Base-by-base conservation (phyloP, 1,140 invertebrate species). In the Drosophila simulans region DNA sequence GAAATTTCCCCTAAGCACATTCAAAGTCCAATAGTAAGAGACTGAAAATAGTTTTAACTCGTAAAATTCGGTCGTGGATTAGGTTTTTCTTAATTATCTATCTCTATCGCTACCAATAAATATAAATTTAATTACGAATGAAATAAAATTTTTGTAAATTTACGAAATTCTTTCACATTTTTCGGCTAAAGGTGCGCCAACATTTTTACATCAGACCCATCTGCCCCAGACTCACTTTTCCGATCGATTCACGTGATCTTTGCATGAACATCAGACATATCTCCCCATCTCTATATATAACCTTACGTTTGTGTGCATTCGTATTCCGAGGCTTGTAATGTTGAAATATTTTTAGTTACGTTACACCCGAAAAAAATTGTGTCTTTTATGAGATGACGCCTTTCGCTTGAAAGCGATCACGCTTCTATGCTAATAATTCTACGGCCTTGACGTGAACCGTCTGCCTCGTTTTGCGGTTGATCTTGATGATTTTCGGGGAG, bases 361-460 rank as follows among this genome's bases (percentile, higher is more conserved):
- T 66, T 80, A 83, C 81, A 83, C 64, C 54, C 43, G 13, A 88
- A 76, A 76, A 76, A 77, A 80, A 77, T 35, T 13, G 15, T 60
- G 20, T 58, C 22, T 58, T 17, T 37, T 27, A 52, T 42, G 39
- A 42, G 40, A 63, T 57, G 52, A 74, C 52, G 68, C 59, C 39
- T 78, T 62, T 70, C 45, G 55, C 65, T 69, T 60, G 42, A 57
- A 43, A 49, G 48, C 39, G 45, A 77, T 77, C 74, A 77, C 73
- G 74, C 73, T 48, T 77, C 52, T 77, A 62, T 73, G 25, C 73
- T 77, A 77, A 77, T 77, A 65, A 77, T 88, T 62, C 39, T 66
- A 39, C 62, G 80, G 76, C 84, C 84, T 88, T 88, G 83, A 57
- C 79, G 70, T 88, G 74, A 79, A 74, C 82, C 66, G 69, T 62